These are phyloP conservation scores for Lepidocolaptes lacrymiger DNA, from an alignment of 2,797 vertebrate genomes.

Conservation along the genomic window DNA sequence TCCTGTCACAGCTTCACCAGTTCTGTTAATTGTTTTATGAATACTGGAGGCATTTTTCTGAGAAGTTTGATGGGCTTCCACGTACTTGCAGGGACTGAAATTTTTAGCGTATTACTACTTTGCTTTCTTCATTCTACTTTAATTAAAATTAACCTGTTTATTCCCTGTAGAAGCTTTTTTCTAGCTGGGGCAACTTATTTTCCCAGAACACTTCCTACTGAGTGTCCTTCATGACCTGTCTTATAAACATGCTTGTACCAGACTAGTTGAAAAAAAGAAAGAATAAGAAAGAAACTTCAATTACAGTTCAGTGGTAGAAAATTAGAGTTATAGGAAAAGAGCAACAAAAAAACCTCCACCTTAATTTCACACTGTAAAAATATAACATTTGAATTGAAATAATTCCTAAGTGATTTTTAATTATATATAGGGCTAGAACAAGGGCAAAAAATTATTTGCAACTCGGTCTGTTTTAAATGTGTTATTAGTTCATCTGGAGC, in stretches of 20 bases:
- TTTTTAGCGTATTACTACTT: constrained; percentile 42
- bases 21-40: constrained; percentile 39
- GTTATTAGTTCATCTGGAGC: not conserved
- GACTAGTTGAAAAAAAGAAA: not conserved
- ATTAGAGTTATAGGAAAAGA: constrained; percentile 1
- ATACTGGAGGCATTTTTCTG: constrained; percentile 26
- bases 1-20: not conserved
- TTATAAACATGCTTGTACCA: constrained; percentile 53
- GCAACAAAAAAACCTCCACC: not conserved
- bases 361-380: not conserved
- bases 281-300: not conserved
- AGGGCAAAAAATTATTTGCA: not conserved
- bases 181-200: constrained; percentile 28
- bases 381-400: not conserved
- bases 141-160: constrained; percentile 63
- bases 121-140: constrained; percentile 41
- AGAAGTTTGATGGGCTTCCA: constrained; percentile 62
- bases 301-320: not conserved
- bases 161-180: constrained; percentile 29
- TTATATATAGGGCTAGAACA: not conserved
- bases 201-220: constrained; percentile 43
- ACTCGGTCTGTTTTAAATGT: not conserved
- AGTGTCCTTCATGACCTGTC: constrained; percentile 46
- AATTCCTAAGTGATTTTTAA: not conserved
- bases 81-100: constrained; percentile 32